Evolutionary conservation across 2,888 invertebrate genomes (phyloP), one percentile per base, ranked within the genome.

Genomic region (Folsomia candida): DNA sequence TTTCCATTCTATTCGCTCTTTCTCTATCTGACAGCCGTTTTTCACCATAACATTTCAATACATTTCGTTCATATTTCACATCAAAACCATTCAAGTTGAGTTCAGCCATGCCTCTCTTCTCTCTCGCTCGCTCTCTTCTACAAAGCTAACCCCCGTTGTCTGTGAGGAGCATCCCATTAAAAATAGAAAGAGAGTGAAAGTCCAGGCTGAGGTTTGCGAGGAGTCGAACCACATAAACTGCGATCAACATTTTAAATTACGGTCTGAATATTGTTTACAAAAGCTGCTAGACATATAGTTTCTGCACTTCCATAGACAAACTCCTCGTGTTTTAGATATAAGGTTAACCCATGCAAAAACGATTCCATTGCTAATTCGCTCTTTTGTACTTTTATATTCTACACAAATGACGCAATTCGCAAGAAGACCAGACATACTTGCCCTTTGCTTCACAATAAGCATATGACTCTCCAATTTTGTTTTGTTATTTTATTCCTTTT

Each of bases 41-140:
- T 64, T 64, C 63, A 64, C 47, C 63, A 37, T 22, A 37, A 64
- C 47, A 64, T 47, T 64, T 64, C 63, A 64, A 64, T 47, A 64
- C 51, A 47, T 64, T 51, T 64, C 63, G 24, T 6, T 51, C 63
- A 64, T 51, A 47, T 47, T 51, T 47, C 51, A 47, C 37, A 51
- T 64, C 63, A 64, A 51, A 28, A 54, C 54, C 54, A 54, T 54
- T 54, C 54, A 54, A 54, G 11, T 54, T 18, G 57, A 28, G 28
- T 66, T 66, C 66, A 29, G 66, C 66, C 57, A 29, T 66, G 66
- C 66, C 57, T 66, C 64, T 66, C 57, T 57, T 57, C 66, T 66
- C 28, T 66, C 25, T 57, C 28, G n/a, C 25, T 66, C n/a, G n/a
- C n/a, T n/a, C 29, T 54, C 54, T 51, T 57, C 66, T 66, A 57